Evolutionary conservation across 2,888 invertebrate species (phyloP).

Genomic region (Macaria notata): DNA sequence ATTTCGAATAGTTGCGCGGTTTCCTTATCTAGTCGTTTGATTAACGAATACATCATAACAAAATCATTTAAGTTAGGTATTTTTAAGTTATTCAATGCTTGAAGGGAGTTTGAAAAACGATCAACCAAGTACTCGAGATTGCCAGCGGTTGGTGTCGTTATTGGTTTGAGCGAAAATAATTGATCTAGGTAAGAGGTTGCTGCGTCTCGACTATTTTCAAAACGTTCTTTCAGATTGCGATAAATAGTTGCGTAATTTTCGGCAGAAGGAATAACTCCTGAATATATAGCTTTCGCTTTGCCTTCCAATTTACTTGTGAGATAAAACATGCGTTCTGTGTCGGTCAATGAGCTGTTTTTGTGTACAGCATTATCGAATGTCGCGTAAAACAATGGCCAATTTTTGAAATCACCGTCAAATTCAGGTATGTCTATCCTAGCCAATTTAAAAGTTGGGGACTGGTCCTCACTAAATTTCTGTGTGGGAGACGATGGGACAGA

Average conservation of each 20-base stretch:
- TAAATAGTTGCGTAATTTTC: constrained; percentile 1
- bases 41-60: neutral
- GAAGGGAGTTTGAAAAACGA: constrained; percentile 1
- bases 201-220: neutral
- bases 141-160: neutral
- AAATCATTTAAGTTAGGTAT: constrained; percentile 2
- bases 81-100: constrained; percentile 4
- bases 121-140: constrained; percentile 1
- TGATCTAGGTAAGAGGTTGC: neutral
- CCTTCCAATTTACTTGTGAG: too few species aligned
- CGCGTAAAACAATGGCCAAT: too few species aligned
- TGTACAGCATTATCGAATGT: too few species aligned
- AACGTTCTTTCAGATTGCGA: too few species aligned
- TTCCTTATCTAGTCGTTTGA: constrained; percentile 4
- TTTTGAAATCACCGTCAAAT: too few species aligned
- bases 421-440: neutral
- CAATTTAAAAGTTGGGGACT: neutral
- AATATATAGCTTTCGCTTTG: too few species aligned
- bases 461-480: neutral
- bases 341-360: too few species aligned
- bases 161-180: constrained; percentile 1
- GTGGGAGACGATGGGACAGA: neutral
- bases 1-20: too few species aligned
- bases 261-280: neutral
- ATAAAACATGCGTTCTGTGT: too few species aligned